phyloP scores from a whole-genome alignment of 2,113 vertebrate genomes.

The Camelus dromedarius region DNA sequence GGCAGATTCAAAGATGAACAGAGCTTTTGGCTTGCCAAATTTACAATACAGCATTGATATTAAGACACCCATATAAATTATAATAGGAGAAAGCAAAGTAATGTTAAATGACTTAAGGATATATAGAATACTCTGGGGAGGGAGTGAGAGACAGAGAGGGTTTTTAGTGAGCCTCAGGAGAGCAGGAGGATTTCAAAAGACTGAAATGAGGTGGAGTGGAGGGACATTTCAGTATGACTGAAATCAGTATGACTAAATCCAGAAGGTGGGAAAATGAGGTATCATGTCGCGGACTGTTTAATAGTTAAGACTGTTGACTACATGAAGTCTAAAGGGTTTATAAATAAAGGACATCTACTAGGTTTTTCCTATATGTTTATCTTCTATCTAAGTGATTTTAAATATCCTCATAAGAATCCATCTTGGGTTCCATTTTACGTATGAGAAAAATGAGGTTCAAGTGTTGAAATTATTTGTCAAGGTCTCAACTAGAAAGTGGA shows the following conservation, averaged over 20 bases:
- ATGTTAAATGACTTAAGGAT: not conserved
- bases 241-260: not conserved
- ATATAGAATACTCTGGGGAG: not conserved
- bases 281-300: not conserved
- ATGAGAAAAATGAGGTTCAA: not conserved
- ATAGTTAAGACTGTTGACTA: not conserved
- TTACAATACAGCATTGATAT: not conserved
- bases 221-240: not conserved
- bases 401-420: not conserved
- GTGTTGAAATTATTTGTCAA: not conserved
- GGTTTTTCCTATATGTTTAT: not conserved
- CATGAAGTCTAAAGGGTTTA: not conserved
- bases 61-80: not conserved
- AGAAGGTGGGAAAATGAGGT: not conserved
- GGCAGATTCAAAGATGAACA: conserved; percentile 36
- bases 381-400: not conserved
- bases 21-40: conserved; percentile 27
- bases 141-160: not conserved
- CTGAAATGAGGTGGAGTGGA: not conserved
- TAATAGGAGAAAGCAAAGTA: not conserved
- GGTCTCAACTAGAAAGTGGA: not conserved
- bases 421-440: not conserved
- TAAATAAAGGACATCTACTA: not conserved
- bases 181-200: not conserved
- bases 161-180: not conserved